Conservation (phyloP, 2,888 invertebrate genomes). For the Psylliodes chrysocephalus region DNA sequence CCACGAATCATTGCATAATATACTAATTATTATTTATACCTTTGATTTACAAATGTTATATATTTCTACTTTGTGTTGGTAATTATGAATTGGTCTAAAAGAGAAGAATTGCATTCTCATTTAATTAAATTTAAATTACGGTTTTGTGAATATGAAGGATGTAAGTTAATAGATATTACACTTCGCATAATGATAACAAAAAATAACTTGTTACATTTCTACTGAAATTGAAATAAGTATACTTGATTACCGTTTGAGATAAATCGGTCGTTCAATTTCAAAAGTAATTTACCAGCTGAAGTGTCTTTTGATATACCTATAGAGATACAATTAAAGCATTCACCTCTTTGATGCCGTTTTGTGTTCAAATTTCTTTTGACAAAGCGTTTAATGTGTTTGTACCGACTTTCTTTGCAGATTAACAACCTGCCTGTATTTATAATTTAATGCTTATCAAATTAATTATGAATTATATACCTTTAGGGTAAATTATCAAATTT, state of each 20-base stretch:
- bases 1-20: no score
- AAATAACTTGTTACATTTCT: no score
- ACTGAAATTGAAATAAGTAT: not conserved
- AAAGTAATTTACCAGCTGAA: not conserved
- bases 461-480: not conserved
- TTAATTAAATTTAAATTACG: no score
- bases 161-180: no score
- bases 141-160: no score
- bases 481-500: slow-evolving; percentile 6
- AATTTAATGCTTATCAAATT: slow-evolving; percentile 2
- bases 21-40: no score
- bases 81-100: no score
- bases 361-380: not conserved
- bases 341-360: not conserved
- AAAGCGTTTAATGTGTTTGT: not conserved
- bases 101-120: no score
- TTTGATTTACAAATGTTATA: no score
- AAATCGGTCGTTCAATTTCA: not conserved
- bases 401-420: not conserved
- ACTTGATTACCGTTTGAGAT: not conserved
- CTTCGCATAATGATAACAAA: no score
- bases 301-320: not conserved
- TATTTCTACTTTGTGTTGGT: no score
- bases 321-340: not conserved
- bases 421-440: not conserved